These are phyloP conservation scores for Ctenopoma kingsleyae DNA, from an alignment of 2,797 vertebrate species.

Conservation along the genomic window DNA sequence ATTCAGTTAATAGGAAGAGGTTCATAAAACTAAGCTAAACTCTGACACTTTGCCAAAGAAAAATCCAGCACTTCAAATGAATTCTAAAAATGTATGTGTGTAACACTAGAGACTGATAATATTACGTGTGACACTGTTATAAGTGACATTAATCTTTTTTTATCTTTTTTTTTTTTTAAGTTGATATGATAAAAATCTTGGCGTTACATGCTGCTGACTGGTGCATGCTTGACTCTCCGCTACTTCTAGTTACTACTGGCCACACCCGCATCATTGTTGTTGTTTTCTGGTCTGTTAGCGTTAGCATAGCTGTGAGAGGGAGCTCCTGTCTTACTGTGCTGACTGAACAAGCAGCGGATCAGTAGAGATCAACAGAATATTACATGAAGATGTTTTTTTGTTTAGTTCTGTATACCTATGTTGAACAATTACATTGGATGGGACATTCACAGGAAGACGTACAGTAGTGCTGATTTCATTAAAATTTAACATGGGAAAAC, in stretches of 20 bases:
- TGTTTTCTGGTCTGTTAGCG: constrained; percentile 16
- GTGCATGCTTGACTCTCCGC: background rate
- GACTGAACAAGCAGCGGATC: background rate
- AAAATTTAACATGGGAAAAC: background rate
- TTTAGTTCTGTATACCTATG: background rate
- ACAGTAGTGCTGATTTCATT: background rate
- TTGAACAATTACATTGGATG: background rate
- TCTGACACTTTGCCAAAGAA: background rate
- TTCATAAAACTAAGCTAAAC: background rate
- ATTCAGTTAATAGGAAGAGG: background rate
- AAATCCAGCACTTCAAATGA: no score
- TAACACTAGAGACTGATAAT: no score
- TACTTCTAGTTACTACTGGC: background rate
- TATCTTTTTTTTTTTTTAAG: background rate
- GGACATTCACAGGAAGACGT: background rate
- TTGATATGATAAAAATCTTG: background rate
- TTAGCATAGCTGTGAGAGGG: background rate
- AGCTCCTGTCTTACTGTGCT: background rate
- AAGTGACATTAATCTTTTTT: background rate
- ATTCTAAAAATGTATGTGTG: no score
- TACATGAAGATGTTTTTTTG: background rate
- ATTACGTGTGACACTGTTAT: background rate
- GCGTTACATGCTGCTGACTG: background rate
- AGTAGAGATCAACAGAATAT: background rate
- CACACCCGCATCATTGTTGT: background rate